Evolutionary conservation across 2,888 invertebrate genomes (phyloP).

Genomic region (Caenorhabditis sp.): DNA sequence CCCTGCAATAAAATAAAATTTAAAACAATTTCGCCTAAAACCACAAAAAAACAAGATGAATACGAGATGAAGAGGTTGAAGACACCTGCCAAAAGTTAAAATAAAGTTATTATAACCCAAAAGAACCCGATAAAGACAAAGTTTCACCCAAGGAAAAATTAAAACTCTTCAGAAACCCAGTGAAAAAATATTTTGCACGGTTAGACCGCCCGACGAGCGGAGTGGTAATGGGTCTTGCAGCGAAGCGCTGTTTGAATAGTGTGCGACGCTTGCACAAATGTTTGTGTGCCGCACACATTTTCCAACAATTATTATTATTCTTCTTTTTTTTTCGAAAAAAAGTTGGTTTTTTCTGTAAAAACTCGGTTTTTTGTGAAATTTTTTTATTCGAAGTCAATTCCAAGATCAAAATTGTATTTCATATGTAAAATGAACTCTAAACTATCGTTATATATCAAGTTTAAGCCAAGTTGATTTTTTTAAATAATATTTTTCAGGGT

Average conservation of each 20-base stretch:
- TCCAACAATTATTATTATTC: constrained; percentile 16
- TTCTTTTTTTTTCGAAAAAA: constrained; percentile 3
- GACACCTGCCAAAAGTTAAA: background rate
- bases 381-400: too few relatives aligned
- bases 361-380: background rate
- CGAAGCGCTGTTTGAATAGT: constrained; percentile 10
- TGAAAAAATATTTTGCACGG: constrained; percentile 21
- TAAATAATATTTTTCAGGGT: constrained; percentile 14
- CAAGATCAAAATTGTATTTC: too few relatives aligned
- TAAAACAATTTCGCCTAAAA: background rate
- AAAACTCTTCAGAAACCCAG: background rate
- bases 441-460: too few relatives aligned
- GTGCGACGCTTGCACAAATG: constrained; percentile 17
- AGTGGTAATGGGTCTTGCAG: constrained; percentile 22
- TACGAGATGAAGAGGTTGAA: background rate
- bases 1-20: constrained; percentile 17
- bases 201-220: constrained; percentile 47
- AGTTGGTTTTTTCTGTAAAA: too few relatives aligned
- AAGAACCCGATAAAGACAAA: background rate
- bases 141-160: background rate
- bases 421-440: too few relatives aligned
- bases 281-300: constrained; percentile 13
- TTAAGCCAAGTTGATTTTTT: too few relatives aligned
- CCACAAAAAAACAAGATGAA: background rate
- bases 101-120: constrained; percentile 7